These are phyloP conservation scores for Cinclus cinclus DNA, from an alignment of 2,113 vertebrate genomes.

Conservation along the genomic window DNA sequence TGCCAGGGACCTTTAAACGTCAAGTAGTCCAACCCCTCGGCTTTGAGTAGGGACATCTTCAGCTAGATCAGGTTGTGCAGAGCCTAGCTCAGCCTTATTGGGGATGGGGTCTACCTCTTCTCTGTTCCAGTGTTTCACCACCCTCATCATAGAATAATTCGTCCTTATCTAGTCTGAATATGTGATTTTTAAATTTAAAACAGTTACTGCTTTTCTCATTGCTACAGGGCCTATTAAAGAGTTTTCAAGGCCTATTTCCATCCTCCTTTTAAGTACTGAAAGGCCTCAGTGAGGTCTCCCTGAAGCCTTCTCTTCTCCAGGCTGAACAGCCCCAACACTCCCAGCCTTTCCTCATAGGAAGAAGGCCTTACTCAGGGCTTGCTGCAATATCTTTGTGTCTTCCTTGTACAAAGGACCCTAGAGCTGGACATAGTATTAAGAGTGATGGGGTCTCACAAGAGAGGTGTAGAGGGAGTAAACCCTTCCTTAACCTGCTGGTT, in stretches of 20 bases:
- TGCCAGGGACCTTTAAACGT: background rate
- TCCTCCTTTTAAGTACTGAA: background rate
- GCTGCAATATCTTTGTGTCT: rapidly evolving
- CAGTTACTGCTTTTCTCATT: background rate
- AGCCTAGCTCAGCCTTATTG: background rate
- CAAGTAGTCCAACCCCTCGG: rapidly evolving
- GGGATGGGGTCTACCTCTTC: background rate
- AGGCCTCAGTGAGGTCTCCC: background rate
- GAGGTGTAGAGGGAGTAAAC: background rate
- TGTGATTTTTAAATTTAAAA: background rate
- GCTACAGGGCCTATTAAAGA: background rate
- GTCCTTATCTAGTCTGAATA: background rate
- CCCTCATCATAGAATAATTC: background rate
- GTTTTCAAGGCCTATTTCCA: background rate
- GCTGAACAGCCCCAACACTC: background rate
- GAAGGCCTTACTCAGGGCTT: background rate
- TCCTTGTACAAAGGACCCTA: background rate
- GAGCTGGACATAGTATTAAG: background rate
- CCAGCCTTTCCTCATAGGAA: background rate
- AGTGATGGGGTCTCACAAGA: background rate
- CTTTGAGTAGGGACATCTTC: background rate
- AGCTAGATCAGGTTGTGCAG: background rate
- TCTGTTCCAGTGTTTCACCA: background rate
- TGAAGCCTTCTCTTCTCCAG: background rate
- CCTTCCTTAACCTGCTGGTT: background rate